Evolutionary conservation across 2,797 vertebrate genomes (phyloP).

Genomic region (Characodon lateralis): DNA sequence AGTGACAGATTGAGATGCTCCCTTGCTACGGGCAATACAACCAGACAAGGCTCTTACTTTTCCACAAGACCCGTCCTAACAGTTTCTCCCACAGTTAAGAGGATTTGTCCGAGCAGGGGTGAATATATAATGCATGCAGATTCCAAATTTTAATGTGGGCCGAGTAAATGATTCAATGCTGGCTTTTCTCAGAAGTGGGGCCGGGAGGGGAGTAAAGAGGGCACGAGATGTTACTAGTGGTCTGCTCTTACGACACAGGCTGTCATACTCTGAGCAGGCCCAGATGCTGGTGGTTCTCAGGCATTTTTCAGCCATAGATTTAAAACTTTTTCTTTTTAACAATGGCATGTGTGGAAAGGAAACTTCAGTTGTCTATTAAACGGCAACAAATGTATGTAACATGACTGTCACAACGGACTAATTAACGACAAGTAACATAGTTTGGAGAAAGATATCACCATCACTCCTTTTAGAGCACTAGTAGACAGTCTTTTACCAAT

Average conservation of each 20-base stretch:
- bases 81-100: constrained; percentile 83
- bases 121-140: constrained; percentile 83
- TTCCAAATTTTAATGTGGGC: constrained; percentile 81
- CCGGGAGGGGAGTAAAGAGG: constrained; percentile 17
- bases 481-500: neutral
- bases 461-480: neutral
- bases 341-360: neutral
- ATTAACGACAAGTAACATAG: neutral
- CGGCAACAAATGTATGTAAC: neutral
- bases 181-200: constrained; percentile 67
- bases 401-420: neutral
- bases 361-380: neutral
- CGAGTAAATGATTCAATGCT: constrained; percentile 85
- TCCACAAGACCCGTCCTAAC: constrained; percentile 75
- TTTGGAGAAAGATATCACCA: neutral
- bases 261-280: constrained; percentile 2
- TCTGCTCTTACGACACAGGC: constrained; percentile 10
- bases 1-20: constrained; percentile 80
- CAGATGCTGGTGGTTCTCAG: constrained; percentile 10
- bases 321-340: neutral
- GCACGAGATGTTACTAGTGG: constrained; percentile 43
- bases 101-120: constrained; percentile 82
- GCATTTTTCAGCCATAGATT: no score
- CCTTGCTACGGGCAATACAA: constrained; percentile 75
- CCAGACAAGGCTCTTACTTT: constrained; percentile 75